Base-by-base conservation (phyloP, 2,888 invertebrate genomes). In the Macaria liturata region DNA sequence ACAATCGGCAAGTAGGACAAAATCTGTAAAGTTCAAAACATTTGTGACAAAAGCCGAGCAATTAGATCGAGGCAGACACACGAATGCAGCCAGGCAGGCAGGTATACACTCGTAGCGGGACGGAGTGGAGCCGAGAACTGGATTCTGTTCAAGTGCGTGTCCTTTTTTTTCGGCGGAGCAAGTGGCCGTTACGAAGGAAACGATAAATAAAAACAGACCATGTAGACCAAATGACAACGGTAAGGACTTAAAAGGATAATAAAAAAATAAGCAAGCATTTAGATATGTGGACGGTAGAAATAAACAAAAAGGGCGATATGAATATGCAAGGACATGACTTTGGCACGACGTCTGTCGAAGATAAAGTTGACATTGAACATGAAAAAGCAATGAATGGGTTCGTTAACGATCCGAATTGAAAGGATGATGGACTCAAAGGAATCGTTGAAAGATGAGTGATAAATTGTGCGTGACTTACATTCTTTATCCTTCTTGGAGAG, bases 401-500 rank as follows among this genome's bases (percentile, higher is more conserved):
- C 61, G 61, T 57, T 57, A 61, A 48, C 54, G 53, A 44, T 54
- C 42, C 39, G 32, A 52, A 50, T 57, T 61, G 48, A 61, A 61
- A 53, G 45, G 61, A 57, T 61, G 53, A 54, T 57, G 57, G 48
- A 42, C 42, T 54, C 32, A 51, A 57, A 61, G 40, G 45, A 46
- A 45, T 57, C 42, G 40, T 51, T 57, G 34, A 55, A 32, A 49
- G 39, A 51, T 49, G 49, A 52, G 46, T 40, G 49, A 55, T 39
- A 53, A 43, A 47, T 43, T 31, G 40, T 47, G 39, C 32, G 20
- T 45, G 51, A 84, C 90, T 88, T 72, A 91, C 86, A 86, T 71
- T 90, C 83, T 75, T 81, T 83, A 70, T 87, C 78, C 79, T 83
- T 91, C 69, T 93, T 93, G 69, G 93, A 94, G 72, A 94, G 94